A percentile compares a stretch with the other conserved stretches of the same genome.
phyloP scores from a whole-genome alignment of 2,113 vertebrate genomes.

The Pycnonotus jocosus region DNA sequence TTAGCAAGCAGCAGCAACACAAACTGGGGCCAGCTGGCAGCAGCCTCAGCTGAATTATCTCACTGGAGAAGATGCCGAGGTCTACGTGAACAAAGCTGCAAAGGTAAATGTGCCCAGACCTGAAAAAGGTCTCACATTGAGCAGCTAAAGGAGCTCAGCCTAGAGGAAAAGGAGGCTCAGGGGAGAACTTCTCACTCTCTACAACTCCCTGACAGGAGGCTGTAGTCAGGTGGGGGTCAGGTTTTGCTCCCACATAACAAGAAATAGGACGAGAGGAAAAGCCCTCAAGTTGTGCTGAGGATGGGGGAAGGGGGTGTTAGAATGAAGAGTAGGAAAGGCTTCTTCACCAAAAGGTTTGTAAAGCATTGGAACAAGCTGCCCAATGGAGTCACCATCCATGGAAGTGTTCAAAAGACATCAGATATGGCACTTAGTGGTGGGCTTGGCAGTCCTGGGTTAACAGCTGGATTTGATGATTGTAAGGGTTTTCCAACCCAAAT shows the following conservation, averaged over 20 bases:
- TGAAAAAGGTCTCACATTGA: not conserved
- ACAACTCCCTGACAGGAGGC: not conserved
- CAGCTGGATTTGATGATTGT: not conserved
- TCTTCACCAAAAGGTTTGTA: not conserved
- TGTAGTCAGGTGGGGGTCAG: not conserved
- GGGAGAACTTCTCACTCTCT: not conserved
- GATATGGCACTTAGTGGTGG: not conserved
- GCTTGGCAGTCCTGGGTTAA: not conserved
- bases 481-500: not conserved
- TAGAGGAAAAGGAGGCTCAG: not conserved
- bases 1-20: not conserved
- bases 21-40: conserved; percentile 2
- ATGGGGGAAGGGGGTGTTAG: not conserved
- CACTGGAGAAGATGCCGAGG: not conserved
- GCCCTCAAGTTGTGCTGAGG: not conserved
- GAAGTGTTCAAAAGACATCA: not conserved
- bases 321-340: not conserved
- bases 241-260: not conserved
- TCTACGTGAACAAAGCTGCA: not conserved
- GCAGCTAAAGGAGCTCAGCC: not conserved
- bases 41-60: not conserved
- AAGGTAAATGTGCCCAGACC: not conserved
- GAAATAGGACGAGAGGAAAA: not conserved
- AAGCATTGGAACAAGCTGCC: not conserved
- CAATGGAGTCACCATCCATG: not conserved